These are phyloP conservation scores for Stegodyphus mimosarum DNA, from an alignment of 1,140 invertebrate species.

Conservation along the genomic window DNA sequence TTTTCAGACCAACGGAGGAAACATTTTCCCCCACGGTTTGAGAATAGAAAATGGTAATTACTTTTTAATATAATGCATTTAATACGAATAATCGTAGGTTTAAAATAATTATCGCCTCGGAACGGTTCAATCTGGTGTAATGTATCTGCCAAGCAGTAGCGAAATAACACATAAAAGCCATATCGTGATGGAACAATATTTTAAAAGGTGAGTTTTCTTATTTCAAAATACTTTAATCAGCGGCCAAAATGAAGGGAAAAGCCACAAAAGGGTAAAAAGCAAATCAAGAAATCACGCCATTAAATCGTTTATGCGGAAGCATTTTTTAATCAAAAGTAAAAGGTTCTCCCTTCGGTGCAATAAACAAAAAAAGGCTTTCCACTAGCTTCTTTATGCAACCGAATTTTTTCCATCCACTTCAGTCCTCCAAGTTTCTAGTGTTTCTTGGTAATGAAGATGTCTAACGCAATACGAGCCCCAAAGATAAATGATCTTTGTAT, in stretches of 20 bases:
- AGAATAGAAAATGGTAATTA: slow-evolving; percentile 14
- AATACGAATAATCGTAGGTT: slow-evolving; percentile 21
- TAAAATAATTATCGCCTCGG: slow-evolving; percentile 35
- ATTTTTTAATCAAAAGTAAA: slow-evolving; percentile 61
- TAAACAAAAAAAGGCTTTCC: slow-evolving; percentile 22
- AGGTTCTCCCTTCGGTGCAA: slow-evolving; percentile 34
- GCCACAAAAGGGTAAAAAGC: slow-evolving; percentile 34
- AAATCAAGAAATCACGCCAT: slow-evolving; percentile 59
- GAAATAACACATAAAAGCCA: slow-evolving; percentile 20
- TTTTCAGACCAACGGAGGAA: too few relatives aligned
- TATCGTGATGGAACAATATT: slow-evolving; percentile 42
- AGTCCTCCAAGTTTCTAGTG: slow-evolving; percentile 41
- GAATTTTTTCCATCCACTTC: not conserved
- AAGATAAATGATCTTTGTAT: slow-evolving; percentile 55
- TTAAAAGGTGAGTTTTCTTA: slow-evolving; percentile 10
- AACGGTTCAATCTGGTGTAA: slow-evolving; percentile 13
- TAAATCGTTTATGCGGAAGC: slow-evolving; percentile 59
- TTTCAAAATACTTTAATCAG: slow-evolving; percentile 53
- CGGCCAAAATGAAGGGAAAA: slow-evolving; percentile 14
- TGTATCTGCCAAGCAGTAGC: slow-evolving; percentile 15
- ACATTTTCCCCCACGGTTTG: too few relatives aligned
- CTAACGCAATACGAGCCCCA: slow-evolving; percentile 38
- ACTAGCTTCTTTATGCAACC: not conserved
- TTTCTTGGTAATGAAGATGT: slow-evolving; percentile 57
- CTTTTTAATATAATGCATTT: slow-evolving; percentile 31